Evolutionary conservation across 2,797 vertebrate genomes (phyloP).

Genomic region (Oreochromis grahami): DNA sequence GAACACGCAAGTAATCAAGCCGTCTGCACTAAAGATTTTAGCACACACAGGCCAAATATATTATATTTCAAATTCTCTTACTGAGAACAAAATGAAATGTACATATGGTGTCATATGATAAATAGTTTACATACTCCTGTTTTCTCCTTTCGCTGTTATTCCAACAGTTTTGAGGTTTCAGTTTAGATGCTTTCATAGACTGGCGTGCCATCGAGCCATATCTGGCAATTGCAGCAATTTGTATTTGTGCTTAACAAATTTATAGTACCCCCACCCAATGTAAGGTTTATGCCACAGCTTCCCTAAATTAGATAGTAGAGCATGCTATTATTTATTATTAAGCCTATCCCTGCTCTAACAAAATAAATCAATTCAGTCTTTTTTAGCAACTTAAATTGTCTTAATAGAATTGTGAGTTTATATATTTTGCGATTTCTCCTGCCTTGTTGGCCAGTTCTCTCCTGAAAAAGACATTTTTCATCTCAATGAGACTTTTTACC

Average conservation of each 20-base stretch:
- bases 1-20: neutral
- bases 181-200: neutral
- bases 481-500: neutral
- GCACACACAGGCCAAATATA: no score
- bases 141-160: neutral
- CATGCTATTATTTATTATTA: neutral
- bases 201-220: neutral
- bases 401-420: neutral
- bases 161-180: neutral
- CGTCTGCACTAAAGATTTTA: neutral
- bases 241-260: neutral
- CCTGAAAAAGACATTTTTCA: neutral
- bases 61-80: no score
- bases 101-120: no score
- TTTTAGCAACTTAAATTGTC: neutral
- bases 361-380: neutral
- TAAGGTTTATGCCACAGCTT: neutral
- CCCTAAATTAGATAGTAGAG: neutral
- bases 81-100: no score
- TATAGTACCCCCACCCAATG: neutral
- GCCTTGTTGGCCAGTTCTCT: neutral
- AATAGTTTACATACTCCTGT: no score
- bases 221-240: neutral
- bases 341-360: neutral
- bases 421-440: neutral